phyloP scores from a whole-genome alignment of 2,113 vertebrate genomes.

The Strix uralensis region DNA sequence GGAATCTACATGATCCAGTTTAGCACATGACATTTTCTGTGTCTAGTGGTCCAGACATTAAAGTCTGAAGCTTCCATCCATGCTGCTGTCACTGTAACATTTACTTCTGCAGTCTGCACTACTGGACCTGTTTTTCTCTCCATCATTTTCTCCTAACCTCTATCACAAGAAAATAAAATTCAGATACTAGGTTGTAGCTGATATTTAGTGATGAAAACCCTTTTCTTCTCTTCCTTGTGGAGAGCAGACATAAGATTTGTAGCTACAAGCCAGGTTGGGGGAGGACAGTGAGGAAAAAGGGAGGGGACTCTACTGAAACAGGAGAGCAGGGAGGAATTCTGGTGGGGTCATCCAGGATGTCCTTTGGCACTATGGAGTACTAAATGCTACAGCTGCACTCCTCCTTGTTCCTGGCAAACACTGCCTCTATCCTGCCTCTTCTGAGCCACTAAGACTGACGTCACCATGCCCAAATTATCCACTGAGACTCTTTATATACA shows the following conservation, averaged over 20 bases:
- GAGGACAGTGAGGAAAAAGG: background rate
- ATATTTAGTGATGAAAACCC: background rate
- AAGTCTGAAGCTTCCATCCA: background rate
- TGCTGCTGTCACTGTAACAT: background rate
- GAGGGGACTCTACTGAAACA: conserved; percentile 32
- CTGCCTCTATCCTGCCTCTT: conserved; percentile 2
- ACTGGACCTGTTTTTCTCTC: background rate
- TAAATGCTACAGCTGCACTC: conserved; percentile 34
- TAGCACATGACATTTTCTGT: background rate
- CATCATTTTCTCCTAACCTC: background rate
- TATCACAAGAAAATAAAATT: background rate
- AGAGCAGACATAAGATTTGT: background rate
- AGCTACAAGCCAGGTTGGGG: background rate
- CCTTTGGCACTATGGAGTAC: conserved; percentile 15
- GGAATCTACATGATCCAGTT: background rate
- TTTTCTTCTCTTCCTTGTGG: background rate
- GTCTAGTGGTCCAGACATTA: background rate
- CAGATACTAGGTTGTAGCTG: background rate
- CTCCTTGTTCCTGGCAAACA: conserved; percentile 35
- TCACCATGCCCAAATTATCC: conserved; percentile 24
- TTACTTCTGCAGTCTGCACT: background rate
- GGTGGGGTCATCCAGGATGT: conserved; percentile 49
- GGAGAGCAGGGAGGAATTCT: conserved; percentile 16
- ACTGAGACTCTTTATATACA: background rate
- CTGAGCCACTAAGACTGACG: background rate